Percentiles rank a stretch among this genome's conserved stretches.
Conservation (phyloP, 2,113 vertebrate species). For the Neoarius graeffei region DNA sequence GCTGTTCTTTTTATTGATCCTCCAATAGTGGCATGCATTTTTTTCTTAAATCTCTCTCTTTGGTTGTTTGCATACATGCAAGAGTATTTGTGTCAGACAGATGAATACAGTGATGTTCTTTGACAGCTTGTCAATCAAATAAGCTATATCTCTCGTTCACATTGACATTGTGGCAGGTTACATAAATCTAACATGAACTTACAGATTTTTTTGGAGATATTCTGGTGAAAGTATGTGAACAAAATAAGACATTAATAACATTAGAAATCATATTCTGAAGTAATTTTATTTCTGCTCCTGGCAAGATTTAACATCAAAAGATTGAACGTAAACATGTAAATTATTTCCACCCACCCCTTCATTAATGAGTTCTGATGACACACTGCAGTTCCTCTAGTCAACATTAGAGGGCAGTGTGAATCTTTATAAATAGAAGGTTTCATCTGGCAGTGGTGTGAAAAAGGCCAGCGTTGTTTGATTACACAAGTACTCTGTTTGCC, state of each 20-base stretch:
- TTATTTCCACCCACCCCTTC: background rate
- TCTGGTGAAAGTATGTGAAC: background rate
- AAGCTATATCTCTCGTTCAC: background rate
- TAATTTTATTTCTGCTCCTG: background rate
- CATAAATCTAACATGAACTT: background rate
- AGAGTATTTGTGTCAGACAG: slow-evolving; percentile 7
- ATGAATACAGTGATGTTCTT: background rate
- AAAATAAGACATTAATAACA: background rate
- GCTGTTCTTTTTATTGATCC: background rate
- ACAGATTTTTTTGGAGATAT: background rate
- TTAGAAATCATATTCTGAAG: background rate
- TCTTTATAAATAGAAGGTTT: slow-evolving; percentile 12
- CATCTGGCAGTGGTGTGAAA: slow-evolving; percentile 8
- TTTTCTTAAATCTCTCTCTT: background rate
- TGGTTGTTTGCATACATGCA: background rate
- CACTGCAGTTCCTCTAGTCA: background rate
- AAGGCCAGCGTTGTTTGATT: slow-evolving; percentile 21
- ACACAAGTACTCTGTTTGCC: slow-evolving; percentile 3
- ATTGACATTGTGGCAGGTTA: background rate
- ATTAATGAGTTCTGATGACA: background rate
- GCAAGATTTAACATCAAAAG: background rate
- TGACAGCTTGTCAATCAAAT: slow-evolving; percentile 8
- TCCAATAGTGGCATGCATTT: background rate
- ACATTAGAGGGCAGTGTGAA: slow-evolving; percentile 44
- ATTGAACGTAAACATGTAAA: background rate